Percentiles rank a stretch among this genome's conserved stretches.
phyloP scores from a whole-genome alignment of 2,113 vertebrate species.

The Corythaeola cristata region DNA sequence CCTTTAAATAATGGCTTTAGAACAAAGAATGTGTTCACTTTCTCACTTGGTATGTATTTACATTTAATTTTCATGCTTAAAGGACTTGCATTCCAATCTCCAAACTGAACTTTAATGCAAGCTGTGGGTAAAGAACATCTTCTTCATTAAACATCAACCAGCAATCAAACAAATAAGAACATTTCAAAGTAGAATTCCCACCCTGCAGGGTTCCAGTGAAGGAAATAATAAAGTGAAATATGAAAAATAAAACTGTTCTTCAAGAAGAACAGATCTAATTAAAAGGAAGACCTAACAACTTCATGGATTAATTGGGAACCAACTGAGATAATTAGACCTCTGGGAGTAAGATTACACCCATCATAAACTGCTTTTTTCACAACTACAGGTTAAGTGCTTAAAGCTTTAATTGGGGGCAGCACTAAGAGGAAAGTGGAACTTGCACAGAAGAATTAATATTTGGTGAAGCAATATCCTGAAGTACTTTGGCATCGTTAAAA shows the following conservation, averaged over 20 bases:
- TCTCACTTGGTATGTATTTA: constrained; percentile 56
- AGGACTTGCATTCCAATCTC: constrained; percentile 34
- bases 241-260: constrained; percentile 72
- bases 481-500: constrained; percentile 65
- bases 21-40: neutral
- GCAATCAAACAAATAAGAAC: constrained; percentile 74
- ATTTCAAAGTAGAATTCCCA: constrained; percentile 72
- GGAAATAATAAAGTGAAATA: constrained; percentile 77
- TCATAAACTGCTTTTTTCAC: constrained; percentile 87
- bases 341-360: constrained; percentile 92
- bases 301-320: constrained; percentile 97
- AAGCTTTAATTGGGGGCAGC: constrained; percentile 86
- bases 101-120: constrained; percentile 27
- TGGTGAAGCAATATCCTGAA: constrained; percentile 72
- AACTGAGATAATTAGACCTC: constrained; percentile 97
- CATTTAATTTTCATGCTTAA: constrained; percentile 56
- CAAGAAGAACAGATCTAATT: constrained; percentile 82
- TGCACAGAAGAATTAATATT: constrained; percentile 85
- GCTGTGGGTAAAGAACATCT: constrained; percentile 62
- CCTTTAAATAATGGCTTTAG: neutral
- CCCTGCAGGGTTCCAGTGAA: constrained; percentile 73
- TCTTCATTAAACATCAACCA: constrained; percentile 70
- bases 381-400: constrained; percentile 85
- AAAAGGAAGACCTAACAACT: constrained; percentile 91
- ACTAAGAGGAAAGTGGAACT: constrained; percentile 82